phyloP scores from a whole-genome alignment of 2,113 vertebrate species.

The Ameiurus melas region DNA sequence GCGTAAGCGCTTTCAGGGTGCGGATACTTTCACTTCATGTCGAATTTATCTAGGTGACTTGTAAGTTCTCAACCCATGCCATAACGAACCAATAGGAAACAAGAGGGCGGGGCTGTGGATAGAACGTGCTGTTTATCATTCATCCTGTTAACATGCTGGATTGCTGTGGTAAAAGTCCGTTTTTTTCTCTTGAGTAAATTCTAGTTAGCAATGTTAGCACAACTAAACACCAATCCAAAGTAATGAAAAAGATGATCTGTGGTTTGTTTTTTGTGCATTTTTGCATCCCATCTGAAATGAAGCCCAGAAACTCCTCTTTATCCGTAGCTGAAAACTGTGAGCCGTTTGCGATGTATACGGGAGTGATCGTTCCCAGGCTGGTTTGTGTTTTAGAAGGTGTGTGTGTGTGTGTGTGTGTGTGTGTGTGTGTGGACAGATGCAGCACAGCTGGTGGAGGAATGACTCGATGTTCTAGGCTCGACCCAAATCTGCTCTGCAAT shows the following conservation, averaged over 20 bases:
- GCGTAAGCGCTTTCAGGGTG: not conserved
- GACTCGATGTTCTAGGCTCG: not conserved
- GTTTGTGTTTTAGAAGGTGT: not conserved
- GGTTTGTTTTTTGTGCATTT: too few relatives aligned
- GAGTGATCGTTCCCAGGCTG: not conserved
- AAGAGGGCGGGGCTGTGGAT: not conserved
- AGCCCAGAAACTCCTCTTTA: not conserved
- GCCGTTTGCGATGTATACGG: not conserved
- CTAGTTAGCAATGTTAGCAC: not conserved
- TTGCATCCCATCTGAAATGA: not conserved
- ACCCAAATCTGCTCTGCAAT: not conserved
- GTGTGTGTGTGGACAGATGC: conserved; percentile 33
- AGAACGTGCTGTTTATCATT: not conserved
- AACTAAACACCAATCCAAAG: not conserved
- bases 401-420: not conserved
- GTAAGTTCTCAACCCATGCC: not conserved
- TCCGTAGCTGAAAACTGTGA: not conserved
- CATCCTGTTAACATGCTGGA: not conserved
- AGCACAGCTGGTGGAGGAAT: conserved; percentile 8
- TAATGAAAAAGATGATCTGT: not conserved
- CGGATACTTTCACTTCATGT: not conserved
- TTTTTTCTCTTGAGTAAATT: not conserved
- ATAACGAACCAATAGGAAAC: not conserved
- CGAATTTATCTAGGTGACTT: not conserved
- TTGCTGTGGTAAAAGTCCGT: not conserved